Percentiles rank a stretch among this genome's conserved stretches.
Conservation (phyloP, 1,140 invertebrate species). For the Dendrolimus punctatus region DNA sequence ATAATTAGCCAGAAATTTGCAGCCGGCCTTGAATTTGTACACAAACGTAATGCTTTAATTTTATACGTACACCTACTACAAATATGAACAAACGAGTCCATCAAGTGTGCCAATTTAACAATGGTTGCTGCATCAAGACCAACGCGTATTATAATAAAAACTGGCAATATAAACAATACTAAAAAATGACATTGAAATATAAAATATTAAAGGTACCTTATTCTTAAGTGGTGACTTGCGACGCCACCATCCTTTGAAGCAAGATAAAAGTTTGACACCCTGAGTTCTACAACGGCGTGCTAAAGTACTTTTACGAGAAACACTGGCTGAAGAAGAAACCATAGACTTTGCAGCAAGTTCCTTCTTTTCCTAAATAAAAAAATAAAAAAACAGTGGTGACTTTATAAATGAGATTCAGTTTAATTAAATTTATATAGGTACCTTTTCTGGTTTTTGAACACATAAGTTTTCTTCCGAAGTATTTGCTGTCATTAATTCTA, state of each 20-base stretch:
- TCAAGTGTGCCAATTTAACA: not conserved
- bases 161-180: not conserved
- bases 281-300: constrained; percentile 42
- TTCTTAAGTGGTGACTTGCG: constrained; percentile 35
- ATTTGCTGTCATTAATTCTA: constrained; percentile 33
- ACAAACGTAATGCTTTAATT: too few relatives aligned
- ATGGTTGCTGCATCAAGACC: not conserved
- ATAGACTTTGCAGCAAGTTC: constrained; percentile 27
- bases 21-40: too few relatives aligned
- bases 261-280: constrained; percentile 38
- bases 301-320: constrained; percentile 37
- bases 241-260: constrained; percentile 49
- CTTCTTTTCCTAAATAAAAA: constrained; percentile 17
- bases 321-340: constrained; percentile 18
- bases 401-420: not conserved
- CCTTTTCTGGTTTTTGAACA: constrained; percentile 7
- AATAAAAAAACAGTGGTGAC: not conserved
- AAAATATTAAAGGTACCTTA: constrained; percentile 25
- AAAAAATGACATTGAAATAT: not conserved
- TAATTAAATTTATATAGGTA: not conserved
- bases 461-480: constrained; percentile 21
- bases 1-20: too few relatives aligned
- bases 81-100: too few relatives aligned
- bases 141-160: not conserved
- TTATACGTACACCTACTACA: too few relatives aligned